These are phyloP conservation scores for Conus ventricosus DNA, from an alignment of 1,140 invertebrate species.

Conservation along the genomic window DNA sequence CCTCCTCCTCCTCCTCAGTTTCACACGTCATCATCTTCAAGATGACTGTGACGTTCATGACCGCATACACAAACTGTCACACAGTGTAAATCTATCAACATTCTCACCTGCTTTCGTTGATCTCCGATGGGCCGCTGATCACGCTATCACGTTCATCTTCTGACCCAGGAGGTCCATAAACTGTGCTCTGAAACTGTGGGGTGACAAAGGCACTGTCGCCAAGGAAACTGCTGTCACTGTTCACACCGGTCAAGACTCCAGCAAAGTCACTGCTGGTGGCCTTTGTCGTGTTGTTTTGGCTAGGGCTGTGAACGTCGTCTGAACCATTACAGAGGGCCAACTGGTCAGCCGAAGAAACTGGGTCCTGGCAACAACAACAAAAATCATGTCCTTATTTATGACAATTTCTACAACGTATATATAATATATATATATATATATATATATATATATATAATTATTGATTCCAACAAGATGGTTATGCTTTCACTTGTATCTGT, in stretches of 20 bases:
- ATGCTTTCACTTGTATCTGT: too few species aligned
- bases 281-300: background rate
- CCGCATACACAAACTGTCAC: too few species aligned
- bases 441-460: too few species aligned
- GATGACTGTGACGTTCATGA: too few species aligned
- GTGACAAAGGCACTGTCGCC: background rate
- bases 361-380: background rate
- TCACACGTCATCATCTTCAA: too few species aligned
- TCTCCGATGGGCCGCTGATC: slow-evolving; percentile 56
- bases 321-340: background rate
- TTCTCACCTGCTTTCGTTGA: slow-evolving; percentile 52
- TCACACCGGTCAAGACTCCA: background rate
- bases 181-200: background rate
- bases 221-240: background rate
- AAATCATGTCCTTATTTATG: too few species aligned
- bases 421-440: too few species aligned
- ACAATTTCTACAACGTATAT: too few species aligned
- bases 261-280: background rate
- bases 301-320: background rate
- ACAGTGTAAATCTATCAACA: too few species aligned
- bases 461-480: too few species aligned
- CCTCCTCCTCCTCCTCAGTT: too few species aligned
- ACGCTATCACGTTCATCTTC: slow-evolving; percentile 56
- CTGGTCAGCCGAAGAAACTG: background rate
- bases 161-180: slow-evolving; percentile 27